phyloP scores from a whole-genome alignment of 2,797 vertebrate species.

The Tapera naevia region DNA sequence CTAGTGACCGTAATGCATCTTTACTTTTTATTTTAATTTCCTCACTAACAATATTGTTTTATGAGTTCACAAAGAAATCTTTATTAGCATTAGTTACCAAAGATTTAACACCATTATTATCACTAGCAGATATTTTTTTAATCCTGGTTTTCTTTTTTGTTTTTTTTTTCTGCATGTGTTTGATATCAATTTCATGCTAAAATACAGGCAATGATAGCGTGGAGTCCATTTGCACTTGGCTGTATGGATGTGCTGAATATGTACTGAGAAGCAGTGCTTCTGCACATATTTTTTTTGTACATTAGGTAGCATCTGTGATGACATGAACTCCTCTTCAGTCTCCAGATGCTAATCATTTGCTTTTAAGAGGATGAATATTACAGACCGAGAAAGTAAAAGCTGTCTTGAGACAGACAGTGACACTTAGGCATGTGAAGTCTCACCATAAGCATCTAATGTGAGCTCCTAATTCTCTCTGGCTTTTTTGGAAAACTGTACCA shows the following conservation, averaged over 20 bases:
- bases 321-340: background rate
- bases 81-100: background rate
- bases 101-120: background rate
- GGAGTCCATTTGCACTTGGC: background rate
- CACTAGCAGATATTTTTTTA: background rate
- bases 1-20: background rate
- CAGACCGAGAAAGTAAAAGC: background rate
- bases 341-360: background rate
- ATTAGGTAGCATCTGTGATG: background rate
- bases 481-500: background rate
- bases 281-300: background rate
- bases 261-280: background rate
- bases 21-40: background rate
- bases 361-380: background rate
- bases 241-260: background rate
- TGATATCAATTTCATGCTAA: background rate
- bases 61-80: background rate
- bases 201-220: background rate
- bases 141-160: background rate
- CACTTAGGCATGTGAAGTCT: background rate
- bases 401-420: background rate
- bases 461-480: background rate
- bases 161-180: background rate
- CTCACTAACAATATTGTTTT: background rate
- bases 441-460: background rate